Base-by-base conservation (phyloP, 2,888 invertebrate species). In the Drosophila melanosoma region DNA sequence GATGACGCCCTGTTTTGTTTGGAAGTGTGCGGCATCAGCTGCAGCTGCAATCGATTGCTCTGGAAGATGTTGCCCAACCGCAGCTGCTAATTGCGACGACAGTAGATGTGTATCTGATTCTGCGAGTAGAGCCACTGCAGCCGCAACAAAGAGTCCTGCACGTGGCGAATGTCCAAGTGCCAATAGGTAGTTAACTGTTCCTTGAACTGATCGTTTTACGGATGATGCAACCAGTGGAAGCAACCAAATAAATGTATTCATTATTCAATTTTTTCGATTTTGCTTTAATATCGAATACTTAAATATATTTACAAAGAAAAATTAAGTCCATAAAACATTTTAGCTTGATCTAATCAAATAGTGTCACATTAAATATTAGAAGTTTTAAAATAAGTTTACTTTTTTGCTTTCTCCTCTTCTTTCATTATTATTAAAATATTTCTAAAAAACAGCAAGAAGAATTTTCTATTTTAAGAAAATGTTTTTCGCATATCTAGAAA, bases 61-160 rank as follows among this genome's bases (percentile, higher is more conserved):
- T 79, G 76, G 15, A 84, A 86, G 4, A 78, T 40, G 23, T 76
- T 83, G 11, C 3, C 5, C 20, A 54, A 0, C 7, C 26, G 6
- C n/a, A 60, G 11, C 1, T 8, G n/a, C 12, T 60, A 57, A 2
- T 56, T 63, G 0, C 29, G 42, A 7, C 64, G 66, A 10, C 86
- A 86, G 42, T 68, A 83, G 23, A 88, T 60, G 1, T 73, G 72
- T 0, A 85, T 5, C 0, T 12, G 20, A 11, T 75, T 73, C 3
- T 49, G 32, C 0, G 26, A 7, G 29, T 71, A 81, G 5, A 69
- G n/a, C 29, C 56, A 35, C 3, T 73, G 74, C 6, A 70, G 20
- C 20, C 59, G 1, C 1, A 36, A 48, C 8, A 59, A 11, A 0
- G 45, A 57, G 5, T 65, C 40, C 11, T 68, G 62, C 7, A 57